Percentiles rank a stretch among this genome's conserved stretches.
Evolutionary conservation across 2,797 vertebrate genomes (phyloP).

Genomic region (Spinibarbus caldwelli): DNA sequence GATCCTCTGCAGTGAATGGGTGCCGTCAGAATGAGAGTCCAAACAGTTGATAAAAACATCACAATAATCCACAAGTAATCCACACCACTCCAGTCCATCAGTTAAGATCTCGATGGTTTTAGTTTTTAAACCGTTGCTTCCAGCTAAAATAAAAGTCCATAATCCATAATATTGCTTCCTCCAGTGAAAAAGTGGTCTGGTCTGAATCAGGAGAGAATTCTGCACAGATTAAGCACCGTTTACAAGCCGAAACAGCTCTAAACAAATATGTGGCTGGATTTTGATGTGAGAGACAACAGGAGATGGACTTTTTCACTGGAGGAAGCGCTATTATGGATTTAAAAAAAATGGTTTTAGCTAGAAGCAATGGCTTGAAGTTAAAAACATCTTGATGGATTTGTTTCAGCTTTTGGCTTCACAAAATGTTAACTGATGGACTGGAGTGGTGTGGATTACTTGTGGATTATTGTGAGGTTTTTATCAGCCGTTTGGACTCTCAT

Average conservation of each 20-base stretch:
- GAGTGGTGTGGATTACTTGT: background rate
- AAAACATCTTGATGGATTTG: background rate
- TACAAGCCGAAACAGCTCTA: background rate
- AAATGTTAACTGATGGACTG: background rate
- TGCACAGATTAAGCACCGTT: background rate
- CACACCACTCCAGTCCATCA: background rate
- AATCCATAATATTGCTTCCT: background rate
- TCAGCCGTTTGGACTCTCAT: background rate
- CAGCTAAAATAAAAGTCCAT: background rate
- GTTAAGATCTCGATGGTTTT: background rate
- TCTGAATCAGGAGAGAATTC: background rate
- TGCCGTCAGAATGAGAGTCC: background rate
- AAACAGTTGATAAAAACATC: background rate
- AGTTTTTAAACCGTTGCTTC: background rate
- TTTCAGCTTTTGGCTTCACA: background rate
- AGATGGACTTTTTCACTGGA: background rate
- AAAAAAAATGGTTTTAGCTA: background rate
- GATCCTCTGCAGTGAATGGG: background rate
- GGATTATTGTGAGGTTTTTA: background rate
- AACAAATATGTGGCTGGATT: background rate
- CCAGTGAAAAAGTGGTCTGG: background rate
- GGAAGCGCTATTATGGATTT: background rate
- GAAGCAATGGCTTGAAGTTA: background rate
- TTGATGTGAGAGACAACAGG: background rate
- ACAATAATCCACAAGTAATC: background rate